These are phyloP conservation scores for Molanna angustata DNA, from an alignment of 2,888 invertebrate genomes.

Conservation along the genomic window DNA sequence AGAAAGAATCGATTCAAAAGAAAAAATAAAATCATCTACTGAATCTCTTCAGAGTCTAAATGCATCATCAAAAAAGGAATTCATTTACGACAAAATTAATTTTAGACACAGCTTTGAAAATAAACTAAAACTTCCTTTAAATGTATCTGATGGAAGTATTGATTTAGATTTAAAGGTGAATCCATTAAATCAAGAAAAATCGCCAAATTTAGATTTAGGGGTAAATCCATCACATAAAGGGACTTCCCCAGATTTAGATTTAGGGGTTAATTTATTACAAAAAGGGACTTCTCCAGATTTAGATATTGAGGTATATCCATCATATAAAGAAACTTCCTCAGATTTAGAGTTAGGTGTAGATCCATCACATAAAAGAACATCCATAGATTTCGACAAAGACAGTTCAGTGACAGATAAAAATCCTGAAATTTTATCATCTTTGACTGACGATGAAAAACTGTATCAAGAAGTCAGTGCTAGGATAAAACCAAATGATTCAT, in stretches of 20 bases:
- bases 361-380: not conserved
- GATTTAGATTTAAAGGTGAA: not conserved
- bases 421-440: too few relatives aligned
- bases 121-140: constrained; percentile 38
- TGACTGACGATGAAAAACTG: constrained; percentile 36
- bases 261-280: not conserved
- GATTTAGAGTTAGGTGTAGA: not conserved
- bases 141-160: not conserved
- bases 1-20: not conserved
- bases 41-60: not conserved
- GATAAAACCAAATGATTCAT: constrained; percentile 63
- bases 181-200: not conserved
- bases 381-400: too few relatives aligned
- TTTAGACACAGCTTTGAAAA: constrained; percentile 51
- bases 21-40: not conserved
- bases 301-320: not conserved
- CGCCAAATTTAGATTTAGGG: not conserved
- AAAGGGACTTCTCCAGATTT: not conserved
- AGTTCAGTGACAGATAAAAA: too few relatives aligned
- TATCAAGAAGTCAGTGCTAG: constrained; percentile 43
- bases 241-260: not conserved
- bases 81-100: constrained; percentile 47
- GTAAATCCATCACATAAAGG: not conserved
- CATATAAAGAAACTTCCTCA: not conserved
- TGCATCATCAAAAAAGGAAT: constrained; percentile 41